Conservation (phyloP, 2,113 vertebrate species). For the Prietella phreatophila region DNA sequence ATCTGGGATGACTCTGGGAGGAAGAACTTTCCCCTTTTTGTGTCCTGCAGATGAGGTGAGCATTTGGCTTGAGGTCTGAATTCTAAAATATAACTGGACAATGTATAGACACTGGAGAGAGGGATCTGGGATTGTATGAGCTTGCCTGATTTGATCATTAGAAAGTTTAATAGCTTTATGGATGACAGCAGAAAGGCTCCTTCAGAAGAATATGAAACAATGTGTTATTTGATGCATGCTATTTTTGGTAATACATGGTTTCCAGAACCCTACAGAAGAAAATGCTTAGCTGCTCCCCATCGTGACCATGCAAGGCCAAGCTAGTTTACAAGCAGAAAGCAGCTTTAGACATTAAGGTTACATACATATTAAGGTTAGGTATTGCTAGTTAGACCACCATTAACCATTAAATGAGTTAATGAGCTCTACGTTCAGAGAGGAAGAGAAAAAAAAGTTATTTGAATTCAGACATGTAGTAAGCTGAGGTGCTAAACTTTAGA, state of each 20-base stretch:
- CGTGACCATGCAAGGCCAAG: background rate
- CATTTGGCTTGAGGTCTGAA: constrained; percentile 1
- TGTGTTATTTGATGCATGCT: background rate
- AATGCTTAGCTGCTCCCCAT: background rate
- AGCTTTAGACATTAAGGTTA: background rate
- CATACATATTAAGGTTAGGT: background rate
- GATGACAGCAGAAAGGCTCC: background rate
- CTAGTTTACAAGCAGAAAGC: background rate
- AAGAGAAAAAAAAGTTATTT: background rate
- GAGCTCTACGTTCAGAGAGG: background rate
- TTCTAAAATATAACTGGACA: background rate
- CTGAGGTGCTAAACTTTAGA: background rate
- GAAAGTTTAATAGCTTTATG: background rate
- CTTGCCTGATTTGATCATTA: constrained; percentile 1
- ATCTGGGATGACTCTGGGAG: constrained; percentile 46
- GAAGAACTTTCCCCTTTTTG: constrained; percentile 30
- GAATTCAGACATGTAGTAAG: background rate
- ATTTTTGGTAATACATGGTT: background rate
- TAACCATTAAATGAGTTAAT: background rate
- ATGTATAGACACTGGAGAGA: background rate
- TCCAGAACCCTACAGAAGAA: background rate
- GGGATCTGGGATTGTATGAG: background rate
- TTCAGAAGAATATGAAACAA: background rate
- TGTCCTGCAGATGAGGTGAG: constrained; percentile 22
- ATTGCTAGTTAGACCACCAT: background rate